Evolutionary conservation across 2,888 invertebrate species (phyloP), one percentile per base, ranked within the genome.

Genomic region (Calameuta idolon): DNA sequence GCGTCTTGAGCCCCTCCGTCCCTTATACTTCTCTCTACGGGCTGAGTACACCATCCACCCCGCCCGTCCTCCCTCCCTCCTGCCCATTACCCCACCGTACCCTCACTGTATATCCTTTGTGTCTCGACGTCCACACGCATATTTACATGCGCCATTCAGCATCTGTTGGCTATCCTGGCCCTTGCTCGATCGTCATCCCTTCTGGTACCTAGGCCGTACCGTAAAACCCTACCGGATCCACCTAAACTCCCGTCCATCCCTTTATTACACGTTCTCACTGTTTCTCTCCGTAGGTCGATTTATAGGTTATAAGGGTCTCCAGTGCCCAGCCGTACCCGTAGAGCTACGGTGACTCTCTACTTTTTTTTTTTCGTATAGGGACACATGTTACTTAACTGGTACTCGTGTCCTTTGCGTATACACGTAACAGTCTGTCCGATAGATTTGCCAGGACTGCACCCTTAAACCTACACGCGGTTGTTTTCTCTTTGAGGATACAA

Each of bases 131-230:
- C 79, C 82, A 79, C 82, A 79, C 73, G 82, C 85, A 86, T 87
- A 86, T 87, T 84, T 83, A 85, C 85, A 83, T 34, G 30, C 83
- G 79, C 78, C 87, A 81, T 86, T 86, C 84, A 80, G 79, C 82
- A 81, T 82, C 82, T 83, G 81, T 81, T 82, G 81, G 73, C 75
- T 69, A 11, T 76, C 34, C 71, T 34, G 35, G 74, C 37, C 34
- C 30, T 68, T 34, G 23, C 74, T 55, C 31, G 15, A 12, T 34
- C 69, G 12, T 33, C 71, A 11, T 34, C 31, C 34, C 71, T 55
- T 23, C 23, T 55, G 55, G 55, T 55, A 23, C 23, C 23, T 9
- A 23, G 1, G 5, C 23, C 23, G 15, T 55, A 23, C 23, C 5
- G 23, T 9, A 0, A 55, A 55, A 55, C 23, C 55, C 55, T 55